Percentiles rank a stretch among this genome's conserved stretches.
Conservation (phyloP, 2,113 vertebrate genomes). For the Smithornis capensis region DNA sequence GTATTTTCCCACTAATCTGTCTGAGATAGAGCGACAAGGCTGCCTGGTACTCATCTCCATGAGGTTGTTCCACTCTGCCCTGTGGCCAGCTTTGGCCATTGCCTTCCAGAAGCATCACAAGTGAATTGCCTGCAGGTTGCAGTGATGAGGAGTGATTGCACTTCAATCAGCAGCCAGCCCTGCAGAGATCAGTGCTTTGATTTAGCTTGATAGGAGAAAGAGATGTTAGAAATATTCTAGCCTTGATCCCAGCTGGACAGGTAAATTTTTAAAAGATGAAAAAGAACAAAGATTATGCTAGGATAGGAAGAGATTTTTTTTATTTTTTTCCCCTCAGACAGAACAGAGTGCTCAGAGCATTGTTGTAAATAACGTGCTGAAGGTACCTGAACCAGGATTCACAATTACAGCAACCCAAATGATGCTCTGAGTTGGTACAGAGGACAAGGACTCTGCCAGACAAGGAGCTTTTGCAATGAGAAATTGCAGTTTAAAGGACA, state of each 20-base stretch:
- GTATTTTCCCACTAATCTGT: not conserved
- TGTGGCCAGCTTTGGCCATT: not conserved
- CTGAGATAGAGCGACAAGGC: not conserved
- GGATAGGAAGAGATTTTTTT: not conserved
- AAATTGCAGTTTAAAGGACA: not conserved
- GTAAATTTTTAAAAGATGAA: not conserved
- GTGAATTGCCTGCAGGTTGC: accelerated
- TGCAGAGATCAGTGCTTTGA: not conserved
- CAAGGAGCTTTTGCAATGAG: not conserved
- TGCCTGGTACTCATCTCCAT: not conserved
- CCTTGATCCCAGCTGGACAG: not conserved
- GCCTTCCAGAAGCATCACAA: not conserved
- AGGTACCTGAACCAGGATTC: not conserved
- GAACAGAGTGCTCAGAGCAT: not conserved
- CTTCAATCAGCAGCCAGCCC: not conserved
- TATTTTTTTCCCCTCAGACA: not conserved
- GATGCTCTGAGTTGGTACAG: not conserved
- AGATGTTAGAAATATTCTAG: not conserved
- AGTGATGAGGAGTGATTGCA: not conserved
- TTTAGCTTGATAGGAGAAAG: not conserved
- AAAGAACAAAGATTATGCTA: not conserved
- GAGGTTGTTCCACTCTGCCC: not conserved
- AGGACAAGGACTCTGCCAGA: not conserved
- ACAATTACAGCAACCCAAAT: not conserved
- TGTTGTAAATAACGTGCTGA: not conserved